Percentiles rank a stretch among this genome's conserved stretches.
phyloP scores from a whole-genome alignment of 2,888 invertebrate species.

The Rhynchonema sp. region DNA sequence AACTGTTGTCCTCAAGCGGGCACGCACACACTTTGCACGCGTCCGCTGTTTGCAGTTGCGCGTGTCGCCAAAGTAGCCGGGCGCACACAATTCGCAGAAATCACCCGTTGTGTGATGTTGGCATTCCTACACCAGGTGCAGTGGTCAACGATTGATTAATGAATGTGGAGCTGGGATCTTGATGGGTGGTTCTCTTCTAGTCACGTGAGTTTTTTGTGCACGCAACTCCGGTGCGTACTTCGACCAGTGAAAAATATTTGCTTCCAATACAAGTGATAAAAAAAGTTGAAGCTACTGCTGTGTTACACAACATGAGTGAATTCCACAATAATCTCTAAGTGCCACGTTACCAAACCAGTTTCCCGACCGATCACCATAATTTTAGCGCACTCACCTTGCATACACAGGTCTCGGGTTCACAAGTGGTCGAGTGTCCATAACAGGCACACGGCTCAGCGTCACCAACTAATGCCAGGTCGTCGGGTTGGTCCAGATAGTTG shows the following conservation, averaged over 20 bases:
- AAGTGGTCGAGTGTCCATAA: slow-evolving; percentile 62
- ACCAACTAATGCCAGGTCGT: slow-evolving; percentile 37
- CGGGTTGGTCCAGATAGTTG: slow-evolving; percentile 45
- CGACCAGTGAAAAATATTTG: no score
- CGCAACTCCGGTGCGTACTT: no score
- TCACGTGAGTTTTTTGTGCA: no score
- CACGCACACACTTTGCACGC: slow-evolving; percentile 82
- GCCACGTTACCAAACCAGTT: no score
- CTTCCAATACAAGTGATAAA: no score
- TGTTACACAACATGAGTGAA: no score
- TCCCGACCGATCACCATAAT: neutral
- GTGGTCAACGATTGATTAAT: no score
- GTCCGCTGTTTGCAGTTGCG: slow-evolving; percentile 45
- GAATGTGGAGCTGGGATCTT: no score
- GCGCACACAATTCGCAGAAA: slow-evolving; percentile 61
- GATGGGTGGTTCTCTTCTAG: no score
- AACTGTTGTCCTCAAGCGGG: slow-evolving; percentile 46
- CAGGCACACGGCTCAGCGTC: slow-evolving; percentile 61
- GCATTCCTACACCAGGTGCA: slow-evolving; percentile 48
- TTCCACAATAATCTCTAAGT: no score
- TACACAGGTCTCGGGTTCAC: slow-evolving; percentile 42
- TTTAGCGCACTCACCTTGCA: slow-evolving; percentile 18
- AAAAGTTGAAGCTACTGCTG: no score
- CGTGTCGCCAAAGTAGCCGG: slow-evolving; percentile 76
- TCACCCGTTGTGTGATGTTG: slow-evolving; percentile 69